These are phyloP conservation scores for Tachypleus tridentatus DNA, from an alignment of 1,140 invertebrate genomes.

Conservation along the genomic window DNA sequence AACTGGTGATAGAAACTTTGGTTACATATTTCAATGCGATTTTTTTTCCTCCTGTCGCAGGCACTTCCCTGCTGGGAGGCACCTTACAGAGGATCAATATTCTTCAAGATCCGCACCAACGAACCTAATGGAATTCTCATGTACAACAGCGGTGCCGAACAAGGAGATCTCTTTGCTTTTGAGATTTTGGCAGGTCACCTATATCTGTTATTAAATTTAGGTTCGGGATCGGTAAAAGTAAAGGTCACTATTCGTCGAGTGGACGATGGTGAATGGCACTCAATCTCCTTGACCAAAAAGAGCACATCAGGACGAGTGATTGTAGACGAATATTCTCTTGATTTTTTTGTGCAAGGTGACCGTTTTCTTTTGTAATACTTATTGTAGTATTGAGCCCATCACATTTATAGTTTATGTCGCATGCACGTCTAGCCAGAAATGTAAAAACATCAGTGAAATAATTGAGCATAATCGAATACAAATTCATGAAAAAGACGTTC, in stretches of 20 bases:
- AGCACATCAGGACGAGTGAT: slow-evolving; percentile 72
- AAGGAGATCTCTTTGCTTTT: slow-evolving; percentile 83
- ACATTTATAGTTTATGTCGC: no score
- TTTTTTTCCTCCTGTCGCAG: no score
- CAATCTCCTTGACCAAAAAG: slow-evolving; percentile 62
- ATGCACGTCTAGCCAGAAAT: no score
- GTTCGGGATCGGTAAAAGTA: slow-evolving; percentile 65
- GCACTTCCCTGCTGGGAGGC: slow-evolving; percentile 77
- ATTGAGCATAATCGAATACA: no score
- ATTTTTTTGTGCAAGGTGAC: no score
- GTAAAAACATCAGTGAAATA: no score
- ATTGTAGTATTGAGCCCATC: no score
- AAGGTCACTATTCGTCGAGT: slow-evolving; percentile 65
- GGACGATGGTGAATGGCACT: slow-evolving; percentile 85
- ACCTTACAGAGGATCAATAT: slow-evolving; percentile 68
- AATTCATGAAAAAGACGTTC: no score
- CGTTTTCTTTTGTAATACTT: no score
- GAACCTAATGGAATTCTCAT: slow-evolving; percentile 87
- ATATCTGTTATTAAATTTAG: slow-evolving; percentile 79
- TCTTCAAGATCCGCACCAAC: slow-evolving; percentile 86
- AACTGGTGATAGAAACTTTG: no score
- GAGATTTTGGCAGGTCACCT: slow-evolving; percentile 87
- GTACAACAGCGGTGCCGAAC: slow-evolving; percentile 66
- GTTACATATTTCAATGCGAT: no score
- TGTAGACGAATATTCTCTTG: slow-evolving; percentile 74